Base-by-base conservation (phyloP, 30 jellyfish, hydroid and myxozoan species). In the Hydractinia symbiolongicarpus region DNA sequence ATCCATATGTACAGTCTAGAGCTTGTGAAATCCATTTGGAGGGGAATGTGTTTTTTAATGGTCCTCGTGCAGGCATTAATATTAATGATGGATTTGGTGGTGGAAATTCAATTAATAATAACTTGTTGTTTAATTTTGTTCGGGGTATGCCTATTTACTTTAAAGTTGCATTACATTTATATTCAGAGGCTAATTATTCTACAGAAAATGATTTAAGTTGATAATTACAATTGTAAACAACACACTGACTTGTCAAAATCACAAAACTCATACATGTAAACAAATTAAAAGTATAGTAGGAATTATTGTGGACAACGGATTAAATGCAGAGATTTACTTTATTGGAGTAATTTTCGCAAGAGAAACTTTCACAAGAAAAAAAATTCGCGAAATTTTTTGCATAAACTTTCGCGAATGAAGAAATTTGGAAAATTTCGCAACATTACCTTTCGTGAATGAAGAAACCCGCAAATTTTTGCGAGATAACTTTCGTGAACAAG, bases 61-160 rank as follows among this genome's bases (percentile, higher is more conserved):
- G 98, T 10, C 98, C 98, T 7, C 86, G 98, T 5, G 98, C 95
- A 7, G 95, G 96, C 8, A 82, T 91, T 55, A 91, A 91, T 83
- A 74, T 91, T 64, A 91, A 91, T 64, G 98, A 91, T 79, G 98
- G 98, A 7, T 91, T 91, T 83, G 98, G 98, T n/a, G 98, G 98
- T 30, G 98, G 96, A 61, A 91, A 91, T 84, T 55, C 58, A 19
- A 77, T 91, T 50, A 74, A 92, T 50, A 86, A 67, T 14, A 91
- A 86, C 53, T 86, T 91, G 21, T 88, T 91, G 55, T 91, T 91
- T 84, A 91, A 91, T 62, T 91, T 91, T 71, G 96, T 91, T 49
- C 73, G 98, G 82, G 98, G 98, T 91, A 67, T 17, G 19, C 19
- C 19, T 58, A 58, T 13, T 13, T 58, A 13, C 69, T 58, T 11